A percentile compares a stretch with the other conserved stretches of the same genome.
Evolutionary conservation across 2,797 vertebrate genomes (phyloP).

Genomic region (Rhinatrema bivittatum): DNA sequence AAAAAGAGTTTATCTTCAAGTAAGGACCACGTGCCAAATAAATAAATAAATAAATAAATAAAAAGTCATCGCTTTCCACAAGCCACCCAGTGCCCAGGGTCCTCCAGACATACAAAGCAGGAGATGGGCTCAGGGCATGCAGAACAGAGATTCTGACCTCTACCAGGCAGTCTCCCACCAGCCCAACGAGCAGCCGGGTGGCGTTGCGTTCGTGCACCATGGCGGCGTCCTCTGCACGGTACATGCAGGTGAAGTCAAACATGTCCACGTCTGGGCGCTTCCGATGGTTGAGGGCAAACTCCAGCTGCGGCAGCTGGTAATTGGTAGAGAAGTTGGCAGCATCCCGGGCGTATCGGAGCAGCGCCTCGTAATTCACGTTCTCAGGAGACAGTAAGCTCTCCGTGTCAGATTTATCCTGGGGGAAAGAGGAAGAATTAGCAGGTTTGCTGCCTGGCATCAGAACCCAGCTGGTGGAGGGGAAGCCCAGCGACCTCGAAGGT

Average conservation of each 20-base stretch:
- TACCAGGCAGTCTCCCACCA: slow-evolving; percentile 89
- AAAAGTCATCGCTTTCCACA: too few relatives aligned
- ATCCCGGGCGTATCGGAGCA: slow-evolving; percentile 69
- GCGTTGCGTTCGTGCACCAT: slow-evolving; percentile 74
- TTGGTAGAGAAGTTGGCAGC: slow-evolving; percentile 83
- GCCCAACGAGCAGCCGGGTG: slow-evolving; percentile 64
- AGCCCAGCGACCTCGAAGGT: too few relatives aligned
- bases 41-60: too few relatives aligned
- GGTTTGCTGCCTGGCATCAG: too few relatives aligned
- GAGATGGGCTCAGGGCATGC: too few relatives aligned
- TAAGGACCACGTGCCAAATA: too few relatives aligned
- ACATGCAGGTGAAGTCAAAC: slow-evolving; percentile 96
- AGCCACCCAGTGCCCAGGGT: too few relatives aligned
- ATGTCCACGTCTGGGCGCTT: slow-evolving; percentile 70
- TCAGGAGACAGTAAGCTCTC: slow-evolving; percentile 65
- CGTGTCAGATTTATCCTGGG: slow-evolving; percentile 66
- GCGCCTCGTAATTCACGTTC: slow-evolving; percentile 69
- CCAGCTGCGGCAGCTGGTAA: slow-evolving; percentile 63
- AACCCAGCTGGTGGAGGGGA: too few relatives aligned
- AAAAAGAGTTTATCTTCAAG: too few relatives aligned
- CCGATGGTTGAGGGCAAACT: slow-evolving; percentile 66
- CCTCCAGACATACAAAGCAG: too few relatives aligned
- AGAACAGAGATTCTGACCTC: too few relatives aligned
- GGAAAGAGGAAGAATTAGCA: background rate
- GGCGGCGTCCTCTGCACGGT: slow-evolving; percentile 79